A percentile compares a stretch with the other conserved stretches of the same genome.
These are phyloP conservation scores for Diabrotica undecimpunctata DNA, from an alignment of 1,140 invertebrate species.

Conservation along the genomic window DNA sequence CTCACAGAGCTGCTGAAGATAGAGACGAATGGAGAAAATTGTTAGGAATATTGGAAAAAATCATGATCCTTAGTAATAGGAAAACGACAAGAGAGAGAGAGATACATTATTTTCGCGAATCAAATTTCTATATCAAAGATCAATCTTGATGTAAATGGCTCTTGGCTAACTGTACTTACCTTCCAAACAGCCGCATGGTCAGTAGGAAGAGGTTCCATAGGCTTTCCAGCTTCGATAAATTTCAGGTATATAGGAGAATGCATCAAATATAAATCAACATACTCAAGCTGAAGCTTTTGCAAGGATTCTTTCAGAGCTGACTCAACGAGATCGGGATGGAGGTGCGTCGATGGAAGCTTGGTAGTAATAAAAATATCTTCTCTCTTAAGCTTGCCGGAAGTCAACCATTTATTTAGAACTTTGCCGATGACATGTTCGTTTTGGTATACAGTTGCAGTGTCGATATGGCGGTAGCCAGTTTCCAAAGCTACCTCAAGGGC, in stretches of 20 bases:
- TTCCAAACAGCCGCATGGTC: conserved; percentile 70
- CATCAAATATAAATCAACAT: conserved; percentile 79
- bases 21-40: too few relatives aligned
- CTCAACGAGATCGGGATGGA: conserved; percentile 51
- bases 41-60: too few relatives aligned
- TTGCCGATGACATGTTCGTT: conserved; percentile 77
- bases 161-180: too few relatives aligned
- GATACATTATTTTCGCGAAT: too few relatives aligned
- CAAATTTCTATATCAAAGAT: too few relatives aligned
- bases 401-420: conserved; percentile 69
- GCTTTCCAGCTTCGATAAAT: conserved; percentile 47
- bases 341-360: conserved; percentile 58
- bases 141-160: too few relatives aligned
- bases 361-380: conserved; percentile 79
- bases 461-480: conserved; percentile 67
- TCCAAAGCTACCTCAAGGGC: conserved; percentile 63
- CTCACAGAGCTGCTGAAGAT: too few relatives aligned
- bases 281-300: conserved; percentile 65
- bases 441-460: conserved; percentile 68
- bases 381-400: conserved; percentile 61
- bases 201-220: conserved; percentile 44
- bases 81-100: too few relatives aligned
- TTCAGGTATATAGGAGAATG: conserved; percentile 71
- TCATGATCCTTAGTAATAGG: too few relatives aligned
- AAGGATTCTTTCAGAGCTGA: conserved; percentile 62